These are phyloP conservation scores for Albula goreensis DNA, from an alignment of 2,113 vertebrate species.

Conservation along the genomic window DNA sequence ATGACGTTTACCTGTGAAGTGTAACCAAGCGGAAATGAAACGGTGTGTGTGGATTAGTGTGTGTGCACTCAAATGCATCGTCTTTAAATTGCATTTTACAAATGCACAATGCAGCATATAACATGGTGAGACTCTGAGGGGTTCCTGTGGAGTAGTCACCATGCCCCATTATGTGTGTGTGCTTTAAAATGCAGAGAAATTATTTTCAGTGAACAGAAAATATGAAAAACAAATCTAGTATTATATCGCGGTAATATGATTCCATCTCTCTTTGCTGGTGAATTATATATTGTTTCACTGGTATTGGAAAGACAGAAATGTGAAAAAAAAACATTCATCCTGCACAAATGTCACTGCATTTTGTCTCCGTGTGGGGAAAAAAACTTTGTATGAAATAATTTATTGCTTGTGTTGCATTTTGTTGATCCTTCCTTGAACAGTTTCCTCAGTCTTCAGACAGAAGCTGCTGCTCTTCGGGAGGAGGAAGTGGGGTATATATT, in stretches of 20 bases:
- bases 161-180: background rate
- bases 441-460: background rate
- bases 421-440: background rate
- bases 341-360: conserved; percentile 5
- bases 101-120: conserved; percentile 16
- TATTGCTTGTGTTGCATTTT: conserved; percentile 7
- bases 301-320: conserved; percentile 10
- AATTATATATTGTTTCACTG: conserved; percentile 12
- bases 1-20: conserved; percentile 17
- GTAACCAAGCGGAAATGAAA: background rate
- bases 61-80: conserved; percentile 37
- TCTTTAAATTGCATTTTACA: conserved; percentile 37
- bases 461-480: background rate
- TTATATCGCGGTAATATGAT: background rate
- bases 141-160: background rate
- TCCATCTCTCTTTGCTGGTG: background rate
- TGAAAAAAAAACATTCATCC: conserved; percentile 3
- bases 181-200: background rate
- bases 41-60: conserved; percentile 4
- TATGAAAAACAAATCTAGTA: background rate
- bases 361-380: conserved; percentile 10
- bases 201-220: background rate
- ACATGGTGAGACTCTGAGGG: background rate
- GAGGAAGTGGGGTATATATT: conserved; percentile 10
- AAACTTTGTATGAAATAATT: conserved; percentile 16